These are phyloP conservation scores for Hylia prasina DNA, from an alignment of 2,113 vertebrate genomes.

Conservation along the genomic window DNA sequence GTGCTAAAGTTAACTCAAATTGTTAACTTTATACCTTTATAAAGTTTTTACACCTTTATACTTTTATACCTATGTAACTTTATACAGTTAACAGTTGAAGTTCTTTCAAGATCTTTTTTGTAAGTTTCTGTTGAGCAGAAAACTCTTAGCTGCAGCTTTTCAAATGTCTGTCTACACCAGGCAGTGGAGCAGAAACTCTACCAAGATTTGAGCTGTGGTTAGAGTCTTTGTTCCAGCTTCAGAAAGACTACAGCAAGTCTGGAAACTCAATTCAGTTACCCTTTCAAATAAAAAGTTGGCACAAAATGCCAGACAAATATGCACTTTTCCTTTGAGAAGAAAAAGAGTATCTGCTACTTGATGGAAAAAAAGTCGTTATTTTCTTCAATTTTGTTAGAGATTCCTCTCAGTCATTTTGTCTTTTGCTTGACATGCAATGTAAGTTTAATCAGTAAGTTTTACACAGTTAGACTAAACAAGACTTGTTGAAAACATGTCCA, in stretches of 20 bases:
- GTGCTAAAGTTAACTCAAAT: background rate
- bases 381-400: background rate
- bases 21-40: no score
- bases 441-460: background rate
- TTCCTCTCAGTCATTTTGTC: background rate
- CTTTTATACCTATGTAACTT: no score
- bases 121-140: background rate
- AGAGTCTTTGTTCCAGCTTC: background rate
- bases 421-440: background rate
- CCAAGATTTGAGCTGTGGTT: background rate
- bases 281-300: background rate
- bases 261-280: background rate
- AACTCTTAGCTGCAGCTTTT: background rate
- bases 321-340: background rate
- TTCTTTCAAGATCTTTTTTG: background rate
- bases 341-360: background rate
- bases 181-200: background rate
- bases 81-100: background rate
- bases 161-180: background rate
- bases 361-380: accelerated
- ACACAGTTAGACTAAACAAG: background rate
- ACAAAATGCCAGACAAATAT: background rate
- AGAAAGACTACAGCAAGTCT: background rate
- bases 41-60: no score
- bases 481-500: background rate